A percentile compares a stretch with the other conserved stretches of the same genome.
Evolutionary conservation across 2,113 vertebrate species (phyloP).

Genomic region (Xyrauchen texanus): DNA sequence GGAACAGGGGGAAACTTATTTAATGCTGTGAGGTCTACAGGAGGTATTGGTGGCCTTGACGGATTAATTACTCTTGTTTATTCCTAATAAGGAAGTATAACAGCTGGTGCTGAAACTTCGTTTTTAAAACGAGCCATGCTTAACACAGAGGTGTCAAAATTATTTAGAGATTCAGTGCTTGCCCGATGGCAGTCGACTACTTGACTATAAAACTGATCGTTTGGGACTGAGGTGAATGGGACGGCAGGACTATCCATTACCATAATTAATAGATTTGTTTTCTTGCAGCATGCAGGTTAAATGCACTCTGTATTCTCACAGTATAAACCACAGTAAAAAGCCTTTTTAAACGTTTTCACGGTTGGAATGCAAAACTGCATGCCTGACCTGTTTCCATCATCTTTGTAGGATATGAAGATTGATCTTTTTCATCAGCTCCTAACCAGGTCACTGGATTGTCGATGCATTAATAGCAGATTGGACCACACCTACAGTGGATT

Average conservation of each 20-base stretch:
- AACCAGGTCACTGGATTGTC: constrained; percentile 43
- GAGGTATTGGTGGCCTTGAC: constrained; percentile 12
- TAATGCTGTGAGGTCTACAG: constrained; percentile 25
- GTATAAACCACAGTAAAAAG: constrained; percentile 52
- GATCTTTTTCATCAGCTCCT: constrained; percentile 55
- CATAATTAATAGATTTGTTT: constrained; percentile 63
- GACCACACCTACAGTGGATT: constrained; percentile 12
- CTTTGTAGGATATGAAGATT: constrained; percentile 56
- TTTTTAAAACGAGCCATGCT: constrained; percentile 43
- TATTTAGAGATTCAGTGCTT: constrained; percentile 50
- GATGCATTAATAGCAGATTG: too few species aligned
- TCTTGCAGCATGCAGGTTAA: constrained; percentile 53
- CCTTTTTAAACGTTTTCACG: constrained; percentile 42
- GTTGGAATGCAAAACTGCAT: constrained; percentile 54
- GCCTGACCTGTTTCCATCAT: constrained; percentile 60
- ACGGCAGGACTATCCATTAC: constrained; percentile 58
- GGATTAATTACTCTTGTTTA: constrained; percentile 50
- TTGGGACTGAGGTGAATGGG: constrained; percentile 43
- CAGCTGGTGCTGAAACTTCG: constrained; percentile 17
- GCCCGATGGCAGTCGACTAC: constrained; percentile 39
- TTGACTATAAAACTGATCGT: constrained; percentile 45
- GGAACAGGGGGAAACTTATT: neutral
- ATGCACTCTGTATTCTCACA: constrained; percentile 40
- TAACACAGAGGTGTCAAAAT: constrained; percentile 48
- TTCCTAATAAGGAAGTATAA: constrained; percentile 42